Evolutionary conservation across 2,888 invertebrate species (phyloP), one percentile per base, ranked within the genome.

Genomic region (Drosophila flavopinicola): DNA sequence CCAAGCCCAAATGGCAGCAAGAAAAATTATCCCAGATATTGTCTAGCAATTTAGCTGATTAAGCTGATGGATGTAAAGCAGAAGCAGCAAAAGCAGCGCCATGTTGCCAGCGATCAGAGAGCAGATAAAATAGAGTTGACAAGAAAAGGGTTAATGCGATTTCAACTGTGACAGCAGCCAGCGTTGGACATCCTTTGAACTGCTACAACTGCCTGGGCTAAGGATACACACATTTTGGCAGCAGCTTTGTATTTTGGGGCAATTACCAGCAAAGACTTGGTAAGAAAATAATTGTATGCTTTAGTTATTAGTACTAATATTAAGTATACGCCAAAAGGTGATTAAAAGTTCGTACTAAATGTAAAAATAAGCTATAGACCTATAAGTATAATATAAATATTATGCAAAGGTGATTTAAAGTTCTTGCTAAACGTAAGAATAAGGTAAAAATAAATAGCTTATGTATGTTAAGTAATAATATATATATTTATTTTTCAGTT

Each of bases 11-110:
- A 85, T 79, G 79, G 83, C 83, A 85, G 76, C 66, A 84, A 84
- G 83, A 84, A 84, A 84, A 84, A 84, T 85, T 85, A 83, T 85
- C 77, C 83, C 80, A 80, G 85, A 84, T 84, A 84, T 84, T 85
- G 84, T 84, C 85, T 85, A 77, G 84, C 85, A 85, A 85, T 85
- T 85, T 84, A 85, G 84, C 84, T 85, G 84, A 85, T 85, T 85
- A 85, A 80, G 85, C 84, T 85, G 85, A 85, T 85, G 85, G 84
- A 85, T 85, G 84, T 73, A 83, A 85, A 82, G 83, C 77, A 75
- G 77, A 63, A 66, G 61, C 32, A 52, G 58, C 42, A 39, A 58
- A 56, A 54, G 64, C 60, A 72, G 65, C 72, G 78, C 68, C 78
- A 79, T 75, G 80, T 59, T 76, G 64, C 57, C 63, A 67, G 66